These are phyloP conservation scores for Ellobius talpinus DNA, from an alignment of 2,113 vertebrate genomes.

Conservation along the genomic window DNA sequence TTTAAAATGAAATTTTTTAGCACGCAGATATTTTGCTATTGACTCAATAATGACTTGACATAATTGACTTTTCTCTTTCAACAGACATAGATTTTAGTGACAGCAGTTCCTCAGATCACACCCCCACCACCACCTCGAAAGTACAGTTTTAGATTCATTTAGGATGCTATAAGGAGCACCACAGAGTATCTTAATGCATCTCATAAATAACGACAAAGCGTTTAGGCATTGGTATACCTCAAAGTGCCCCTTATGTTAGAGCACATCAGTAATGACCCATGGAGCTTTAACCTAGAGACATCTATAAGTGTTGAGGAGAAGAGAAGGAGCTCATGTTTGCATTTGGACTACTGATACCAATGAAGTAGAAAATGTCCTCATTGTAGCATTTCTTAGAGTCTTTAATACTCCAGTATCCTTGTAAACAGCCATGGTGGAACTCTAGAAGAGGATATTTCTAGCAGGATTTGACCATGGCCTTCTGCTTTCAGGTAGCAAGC, in stretches of 20 bases:
- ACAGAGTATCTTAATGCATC: background rate
- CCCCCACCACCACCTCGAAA: background rate
- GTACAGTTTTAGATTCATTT: background rate
- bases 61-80: background rate
- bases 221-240: background rate
- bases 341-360: background rate
- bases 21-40: background rate
- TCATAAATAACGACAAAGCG: background rate
- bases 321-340: background rate
- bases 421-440: background rate
- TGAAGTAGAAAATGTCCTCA: background rate
- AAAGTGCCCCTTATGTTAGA: background rate
- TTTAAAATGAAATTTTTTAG: background rate
- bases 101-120: slow-evolving; percentile 5
- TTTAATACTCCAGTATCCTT: background rate
- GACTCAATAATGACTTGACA: background rate
- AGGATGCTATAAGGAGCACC: background rate
- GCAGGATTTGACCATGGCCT: background rate
- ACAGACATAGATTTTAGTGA: background rate
- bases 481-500: background rate
- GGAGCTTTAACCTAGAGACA: background rate
- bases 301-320: background rate
- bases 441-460: background rate
- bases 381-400: background rate
- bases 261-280: background rate